Evolutionary conservation across 2,113 vertebrate genomes (phyloP), one percentile per base, ranked within the genome.

Genomic region (Mormyrus iriodes): DNA sequence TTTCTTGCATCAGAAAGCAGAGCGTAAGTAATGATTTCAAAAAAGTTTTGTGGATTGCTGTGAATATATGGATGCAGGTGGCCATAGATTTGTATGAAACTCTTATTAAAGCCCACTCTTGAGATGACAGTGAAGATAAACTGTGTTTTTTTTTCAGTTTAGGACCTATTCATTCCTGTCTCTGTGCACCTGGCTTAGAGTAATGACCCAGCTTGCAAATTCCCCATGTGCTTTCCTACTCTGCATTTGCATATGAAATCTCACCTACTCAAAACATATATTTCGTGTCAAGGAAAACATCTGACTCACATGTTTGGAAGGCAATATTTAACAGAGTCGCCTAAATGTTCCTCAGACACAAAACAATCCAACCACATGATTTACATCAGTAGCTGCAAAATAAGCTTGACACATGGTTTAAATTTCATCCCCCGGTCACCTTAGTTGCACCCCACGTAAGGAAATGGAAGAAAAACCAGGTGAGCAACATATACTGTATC

Each of bases 241-340:
- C n/a, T 83, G 65, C 48, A 84, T 90, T 88, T 19, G 46, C 85
- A 86, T 89, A 49, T 93, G 90, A 94, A 94, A 94, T 90, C 90
- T 92, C 88, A 93, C 92, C 93, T 92, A 92, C 89, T 94, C 86
- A 90, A 90, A 93, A 90, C 90, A 89, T 89, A 89, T 93, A 90
- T 91, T 85, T 88, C 87, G 86, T 85, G 86, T 91, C 93, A 93
- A 86, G 91, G 85, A 92, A 93, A 90, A 88, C 90, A 91, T 90
- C 91, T 90, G 92, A 92, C 90, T 88, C 0, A 58, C 49, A 65
- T 42, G 21, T 90, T 92, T 90, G 85, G 24, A 90, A 90, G 90
- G 88, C 90, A 91, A 90, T 90, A 91, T 91, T 53, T 91, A 91
- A 94, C 90, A 91, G 90, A 91, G 93, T 92, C 91, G 92, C 90